Evolutionary conservation across 2,113 vertebrate species (phyloP).

Genomic region (Pan troglodytes): DNA sequence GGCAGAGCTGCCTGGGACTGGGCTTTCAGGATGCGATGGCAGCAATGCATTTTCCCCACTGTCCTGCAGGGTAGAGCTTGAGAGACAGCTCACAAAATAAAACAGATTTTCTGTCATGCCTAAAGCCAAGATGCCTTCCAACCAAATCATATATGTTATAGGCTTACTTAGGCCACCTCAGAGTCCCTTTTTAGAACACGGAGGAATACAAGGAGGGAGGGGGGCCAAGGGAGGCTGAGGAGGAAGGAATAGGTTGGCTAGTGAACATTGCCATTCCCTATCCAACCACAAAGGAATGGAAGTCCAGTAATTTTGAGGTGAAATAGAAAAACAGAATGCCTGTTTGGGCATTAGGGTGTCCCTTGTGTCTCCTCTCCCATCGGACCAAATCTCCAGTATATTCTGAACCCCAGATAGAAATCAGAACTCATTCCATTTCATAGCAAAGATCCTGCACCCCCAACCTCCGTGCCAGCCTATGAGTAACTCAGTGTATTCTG

Average conservation of each 20-base stretch:
- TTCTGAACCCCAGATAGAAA: background rate
- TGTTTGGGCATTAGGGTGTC: background rate
- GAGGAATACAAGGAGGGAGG: background rate
- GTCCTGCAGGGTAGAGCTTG: background rate
- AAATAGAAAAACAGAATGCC: background rate
- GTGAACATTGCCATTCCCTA: background rate
- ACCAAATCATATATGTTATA: background rate
- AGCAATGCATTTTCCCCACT: accelerated
- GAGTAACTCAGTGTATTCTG: background rate
- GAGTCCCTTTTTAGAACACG: background rate
- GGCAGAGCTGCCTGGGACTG: background rate
- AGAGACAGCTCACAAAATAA: background rate
- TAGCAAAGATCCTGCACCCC: no score
- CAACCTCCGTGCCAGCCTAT: no score
- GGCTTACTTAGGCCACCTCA: background rate
- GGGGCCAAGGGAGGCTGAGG: background rate
- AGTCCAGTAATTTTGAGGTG: background rate
- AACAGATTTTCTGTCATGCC: background rate
- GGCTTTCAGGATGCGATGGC: no score
- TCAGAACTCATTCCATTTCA: background rate
- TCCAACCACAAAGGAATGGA: no score
- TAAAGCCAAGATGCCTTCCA: background rate
- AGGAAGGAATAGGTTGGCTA: background rate
- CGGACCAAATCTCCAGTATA: background rate
- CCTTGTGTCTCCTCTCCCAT: background rate